Percentiles rank a stretch among this genome's conserved stretches.
Conservation (phyloP, 2,888 invertebrate genomes). For the Nomada hirtipes region DNA sequence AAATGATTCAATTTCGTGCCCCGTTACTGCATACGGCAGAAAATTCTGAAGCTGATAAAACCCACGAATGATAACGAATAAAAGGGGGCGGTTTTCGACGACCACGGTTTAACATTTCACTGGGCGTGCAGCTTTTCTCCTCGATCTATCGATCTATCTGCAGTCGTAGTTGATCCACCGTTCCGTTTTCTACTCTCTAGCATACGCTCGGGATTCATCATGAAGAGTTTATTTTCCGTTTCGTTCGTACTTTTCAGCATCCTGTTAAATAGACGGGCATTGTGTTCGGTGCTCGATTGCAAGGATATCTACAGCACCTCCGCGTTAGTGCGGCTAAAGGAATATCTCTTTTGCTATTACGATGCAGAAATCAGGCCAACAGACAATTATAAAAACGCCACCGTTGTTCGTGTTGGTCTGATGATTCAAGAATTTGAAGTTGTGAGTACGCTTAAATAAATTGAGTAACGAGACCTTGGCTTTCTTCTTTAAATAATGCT, state of each 20-base stretch:
- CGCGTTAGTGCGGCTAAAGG: slow-evolving; percentile 81
- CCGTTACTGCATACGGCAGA: background rate
- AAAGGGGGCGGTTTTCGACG: slow-evolving; percentile 62
- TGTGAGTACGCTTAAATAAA: slow-evolving; percentile 67
- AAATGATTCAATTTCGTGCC: background rate
- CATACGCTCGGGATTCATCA: slow-evolving; percentile 11
- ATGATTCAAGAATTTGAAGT: slow-evolving; percentile 85
- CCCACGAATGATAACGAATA: background rate
- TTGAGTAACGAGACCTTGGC: too few relatives aligned
- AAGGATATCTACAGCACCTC: slow-evolving; percentile 69
- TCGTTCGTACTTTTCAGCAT: slow-evolving; percentile 10
- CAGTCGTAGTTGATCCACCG: slow-evolving; percentile 26
- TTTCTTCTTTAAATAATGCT: too few relatives aligned
- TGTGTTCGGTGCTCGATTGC: slow-evolving; percentile 52
- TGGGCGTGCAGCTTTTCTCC: slow-evolving; percentile 63
- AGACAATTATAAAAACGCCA: slow-evolving; percentile 84
- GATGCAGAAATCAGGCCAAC: slow-evolving; percentile 83
- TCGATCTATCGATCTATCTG: slow-evolving; percentile 13
- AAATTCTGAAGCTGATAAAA: slow-evolving; percentile 33
- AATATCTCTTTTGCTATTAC: slow-evolving; percentile 86
- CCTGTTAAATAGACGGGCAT: background rate
- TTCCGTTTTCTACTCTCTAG: slow-evolving; percentile 13
- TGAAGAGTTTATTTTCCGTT: slow-evolving; percentile 8
- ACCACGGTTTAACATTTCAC: slow-evolving; percentile 61
- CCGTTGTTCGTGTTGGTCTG: slow-evolving; percentile 85